phyloP scores from a whole-genome alignment of 1,140 invertebrate genomes.

The Stegodyphus mimosarum region DNA sequence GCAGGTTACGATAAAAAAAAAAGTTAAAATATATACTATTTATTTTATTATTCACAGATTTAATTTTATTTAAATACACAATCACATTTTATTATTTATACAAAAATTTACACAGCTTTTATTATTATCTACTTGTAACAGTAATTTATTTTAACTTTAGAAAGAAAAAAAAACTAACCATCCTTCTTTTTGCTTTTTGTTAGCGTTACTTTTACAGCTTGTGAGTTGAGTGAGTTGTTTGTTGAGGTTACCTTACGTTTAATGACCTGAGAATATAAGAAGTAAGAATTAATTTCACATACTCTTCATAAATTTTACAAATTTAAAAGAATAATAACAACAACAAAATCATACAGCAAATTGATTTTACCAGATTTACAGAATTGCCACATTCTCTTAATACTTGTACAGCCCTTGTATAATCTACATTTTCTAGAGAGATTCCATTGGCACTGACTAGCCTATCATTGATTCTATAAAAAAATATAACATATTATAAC shows the following conservation, averaged over 20 bases:
- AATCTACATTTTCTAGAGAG: slow-evolving; percentile 96
- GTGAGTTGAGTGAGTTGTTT: slow-evolving; percentile 71
- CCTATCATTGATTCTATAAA: slow-evolving; percentile 92
- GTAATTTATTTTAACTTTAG: too few species aligned
- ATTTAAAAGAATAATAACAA: not conserved
- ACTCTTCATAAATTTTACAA: not conserved
- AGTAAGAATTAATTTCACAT: not conserved
- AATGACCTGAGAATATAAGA: slow-evolving; percentile 45
- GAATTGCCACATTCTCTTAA: slow-evolving; percentile 87
- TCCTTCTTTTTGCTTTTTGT: slow-evolving; percentile 95
- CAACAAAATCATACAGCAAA: not conserved
- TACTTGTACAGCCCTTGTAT: slow-evolving; percentile 84
- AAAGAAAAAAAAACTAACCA: slow-evolving; percentile 72
- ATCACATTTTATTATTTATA: too few species aligned
- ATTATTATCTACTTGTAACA: too few species aligned
- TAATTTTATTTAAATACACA: too few species aligned
- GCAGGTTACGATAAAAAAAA: too few species aligned
- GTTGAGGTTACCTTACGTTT: slow-evolving; percentile 45
- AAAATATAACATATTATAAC: not conserved
- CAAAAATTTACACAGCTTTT: too few species aligned
- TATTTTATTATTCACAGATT: too few species aligned
- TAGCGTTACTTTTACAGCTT: slow-evolving; percentile 82
- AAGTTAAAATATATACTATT: too few species aligned
- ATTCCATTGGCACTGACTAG: slow-evolving; percentile 97
- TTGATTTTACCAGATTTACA: slow-evolving; percentile 79